These are phyloP conservation scores for Calonectris borealis DNA, from an alignment of 2,113 vertebrate species.

Conservation along the genomic window DNA sequence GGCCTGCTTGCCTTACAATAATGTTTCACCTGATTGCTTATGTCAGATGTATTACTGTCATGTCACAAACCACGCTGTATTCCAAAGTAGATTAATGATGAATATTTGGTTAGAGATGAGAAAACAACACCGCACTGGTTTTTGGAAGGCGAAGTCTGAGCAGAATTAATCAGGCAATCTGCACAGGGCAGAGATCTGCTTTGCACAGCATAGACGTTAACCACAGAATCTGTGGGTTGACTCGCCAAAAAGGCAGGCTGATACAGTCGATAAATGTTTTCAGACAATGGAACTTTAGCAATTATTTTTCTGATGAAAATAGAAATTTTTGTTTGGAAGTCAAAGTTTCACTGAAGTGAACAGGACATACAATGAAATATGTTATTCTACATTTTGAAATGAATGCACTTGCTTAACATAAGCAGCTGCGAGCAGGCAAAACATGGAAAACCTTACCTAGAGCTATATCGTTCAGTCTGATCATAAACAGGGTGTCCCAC, in stretches of 20 bases:
- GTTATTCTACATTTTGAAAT: background rate
- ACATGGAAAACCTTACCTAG: background rate
- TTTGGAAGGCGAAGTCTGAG: background rate
- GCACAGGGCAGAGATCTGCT: background rate
- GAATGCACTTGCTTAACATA: background rate
- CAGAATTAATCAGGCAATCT: conserved; percentile 33
- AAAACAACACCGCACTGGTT: conserved; percentile 3
- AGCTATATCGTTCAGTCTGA: background rate
- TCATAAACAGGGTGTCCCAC: background rate
- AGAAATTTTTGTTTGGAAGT: background rate
- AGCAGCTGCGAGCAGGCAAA: background rate
- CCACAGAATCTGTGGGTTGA: background rate
- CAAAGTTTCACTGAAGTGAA: background rate
- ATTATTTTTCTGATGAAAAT: background rate
- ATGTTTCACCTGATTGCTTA: conserved; percentile 23
- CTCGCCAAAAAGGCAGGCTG: background rate
- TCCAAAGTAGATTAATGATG: conserved; percentile 17
- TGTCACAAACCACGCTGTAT: background rate
- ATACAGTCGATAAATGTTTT: background rate
- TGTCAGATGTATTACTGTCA: conserved; percentile 1
- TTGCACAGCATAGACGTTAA: fast-evolving
- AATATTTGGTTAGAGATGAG: conserved; percentile 27
- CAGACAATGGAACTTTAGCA: background rate
- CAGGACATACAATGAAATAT: fast-evolving
- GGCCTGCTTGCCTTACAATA: background rate